phyloP scores from a whole-genome alignment of 2,797 vertebrate genomes.

The Hephaestus fuliginosus region DNA sequence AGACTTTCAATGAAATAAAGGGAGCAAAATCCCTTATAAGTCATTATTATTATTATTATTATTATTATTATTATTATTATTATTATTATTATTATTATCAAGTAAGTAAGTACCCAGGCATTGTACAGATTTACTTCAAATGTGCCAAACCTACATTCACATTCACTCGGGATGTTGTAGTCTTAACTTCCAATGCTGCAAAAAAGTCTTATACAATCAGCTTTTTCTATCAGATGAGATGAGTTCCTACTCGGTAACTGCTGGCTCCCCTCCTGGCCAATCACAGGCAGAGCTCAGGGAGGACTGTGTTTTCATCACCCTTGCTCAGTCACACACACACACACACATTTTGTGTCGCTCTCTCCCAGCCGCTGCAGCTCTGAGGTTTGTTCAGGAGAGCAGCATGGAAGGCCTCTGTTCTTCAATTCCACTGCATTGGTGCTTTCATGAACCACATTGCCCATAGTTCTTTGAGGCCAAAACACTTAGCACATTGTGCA shows the following conservation, averaged over 20 bases:
- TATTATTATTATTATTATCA: constrained; percentile 69
- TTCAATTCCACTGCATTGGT: constrained; percentile 52
- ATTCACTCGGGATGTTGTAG: constrained; percentile 78
- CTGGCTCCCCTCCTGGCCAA: constrained; percentile 55
- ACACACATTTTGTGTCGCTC: constrained; percentile 10
- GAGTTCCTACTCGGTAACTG: constrained; percentile 44
- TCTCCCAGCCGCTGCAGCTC: constrained; percentile 31
- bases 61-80: constrained; percentile 71
- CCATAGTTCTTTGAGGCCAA: constrained; percentile 58
- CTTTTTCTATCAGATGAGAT: constrained; percentile 84
- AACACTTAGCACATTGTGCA: constrained; percentile 27
- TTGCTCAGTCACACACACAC: neutral
- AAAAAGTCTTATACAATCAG: constrained; percentile 96
- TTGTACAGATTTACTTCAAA: constrained; percentile 89
- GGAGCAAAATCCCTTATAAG: constrained; percentile 64
- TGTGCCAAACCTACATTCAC: constrained; percentile 95
- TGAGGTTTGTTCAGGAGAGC: constrained; percentile 16
- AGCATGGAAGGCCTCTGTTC: constrained; percentile 9
- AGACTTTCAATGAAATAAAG: constrained; percentile 72
- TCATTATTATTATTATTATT: constrained; percentile 52
- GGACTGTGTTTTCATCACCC: constrained; percentile 41
- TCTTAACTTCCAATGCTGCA: constrained; percentile 91
- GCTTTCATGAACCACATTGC: constrained; percentile 64
- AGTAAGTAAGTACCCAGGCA: constrained; percentile 72
- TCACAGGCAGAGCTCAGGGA: constrained; percentile 69